phyloP scores from a whole-genome alignment of 2,113 vertebrate genomes.

The Colistium nudipinnis region DNA sequence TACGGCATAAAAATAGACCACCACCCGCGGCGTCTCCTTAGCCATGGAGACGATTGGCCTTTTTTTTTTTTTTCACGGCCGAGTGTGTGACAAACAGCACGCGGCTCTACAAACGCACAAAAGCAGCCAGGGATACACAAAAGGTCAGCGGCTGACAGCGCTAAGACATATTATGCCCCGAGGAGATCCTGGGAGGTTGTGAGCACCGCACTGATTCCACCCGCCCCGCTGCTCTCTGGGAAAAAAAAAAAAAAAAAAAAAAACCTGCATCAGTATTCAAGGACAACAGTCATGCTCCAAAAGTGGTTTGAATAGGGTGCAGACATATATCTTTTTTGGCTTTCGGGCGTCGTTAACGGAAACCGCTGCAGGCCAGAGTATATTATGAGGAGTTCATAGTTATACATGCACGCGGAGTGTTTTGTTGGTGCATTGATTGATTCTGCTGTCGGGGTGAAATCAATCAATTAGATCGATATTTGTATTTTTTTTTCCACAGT shows the following conservation, averaged over 20 bases:
- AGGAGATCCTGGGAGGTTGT: slow-evolving; percentile 68
- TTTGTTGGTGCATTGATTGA: slow-evolving; percentile 12
- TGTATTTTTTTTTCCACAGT: too few species aligned
- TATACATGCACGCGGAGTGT: slow-evolving; percentile 1
- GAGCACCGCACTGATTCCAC: slow-evolving; percentile 63
- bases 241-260: too few species aligned
- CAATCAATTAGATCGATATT: too few species aligned
- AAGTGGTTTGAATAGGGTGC: slow-evolving; percentile 56
- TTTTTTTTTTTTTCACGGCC: too few species aligned
- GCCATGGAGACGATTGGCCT: slow-evolving; percentile 63
- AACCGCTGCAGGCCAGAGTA: slow-evolving; percentile 41
- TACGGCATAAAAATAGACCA: slow-evolving; percentile 25
- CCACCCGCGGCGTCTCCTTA: slow-evolving; percentile 49
- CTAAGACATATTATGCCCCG: slow-evolving; percentile 70
- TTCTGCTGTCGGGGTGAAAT: too few species aligned
- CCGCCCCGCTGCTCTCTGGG: slow-evolving; percentile 33
- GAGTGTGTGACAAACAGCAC: slow-evolving; percentile 51
- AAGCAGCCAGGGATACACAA: slow-evolving; percentile 70
- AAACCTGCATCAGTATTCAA: slow-evolving; percentile 67
- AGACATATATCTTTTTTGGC: slow-evolving; percentile 50
- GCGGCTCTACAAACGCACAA: slow-evolving; percentile 67
- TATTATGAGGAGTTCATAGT: slow-evolving; percentile 35
- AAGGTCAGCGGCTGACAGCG: slow-evolving; percentile 76
- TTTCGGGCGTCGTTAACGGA: slow-evolving; percentile 60
- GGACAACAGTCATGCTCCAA: slow-evolving; percentile 60